Evolutionary conservation across 2,888 invertebrate genomes (phyloP), one percentile per base, ranked within the genome.

Genomic region (Strigamia crassipes): DNA sequence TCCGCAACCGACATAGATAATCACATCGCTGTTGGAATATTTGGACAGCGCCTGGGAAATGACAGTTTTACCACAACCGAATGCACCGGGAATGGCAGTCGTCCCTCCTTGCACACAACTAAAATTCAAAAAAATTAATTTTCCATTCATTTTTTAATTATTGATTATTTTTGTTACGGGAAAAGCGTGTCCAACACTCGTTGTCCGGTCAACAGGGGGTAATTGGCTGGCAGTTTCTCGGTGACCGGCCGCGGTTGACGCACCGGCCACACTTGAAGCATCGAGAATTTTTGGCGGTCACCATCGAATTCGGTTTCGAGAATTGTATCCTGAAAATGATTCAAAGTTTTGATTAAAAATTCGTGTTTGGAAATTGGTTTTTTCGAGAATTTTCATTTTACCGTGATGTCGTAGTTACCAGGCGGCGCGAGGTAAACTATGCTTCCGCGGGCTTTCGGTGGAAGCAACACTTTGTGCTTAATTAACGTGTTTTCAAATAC

Each of bases 231-330:
- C 85, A 99, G 91, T 90, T 99, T 99, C 90, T 99, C 99, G 21
- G 97, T 95, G 83, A 94, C 93, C 56, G 99, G 99, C 84, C 99
- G 92, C 83, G 98, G 96, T 89, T 97, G 96, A 88, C 99, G 94
- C 85, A 99, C 99, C 9, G 99, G 99, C 99, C 99, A 99, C 84
- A 99, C 96, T 91, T 99, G 99, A 90, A 99, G 91, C 99, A 99
- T 99, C 84, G 92, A 93, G 90, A 93, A 97, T 88, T 95, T 92
- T 83, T 93, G 92, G 87, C 92, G 93, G 88, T 97, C 95, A 21
- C 98, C 98, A 89, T 99, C 97, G 90, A 99, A 99, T 89, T 99
- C 99, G 0, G 97, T 96, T 90, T 99, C 99, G 87, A 99, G 90
- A 82, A 99, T 93, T n/a, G 95, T 90, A 89, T 99, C 99, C 94